Percentiles rank a stretch among this genome's conserved stretches.
phyloP scores from a whole-genome alignment of 2,888 invertebrate genomes.

The Acrobasis suavella region DNA sequence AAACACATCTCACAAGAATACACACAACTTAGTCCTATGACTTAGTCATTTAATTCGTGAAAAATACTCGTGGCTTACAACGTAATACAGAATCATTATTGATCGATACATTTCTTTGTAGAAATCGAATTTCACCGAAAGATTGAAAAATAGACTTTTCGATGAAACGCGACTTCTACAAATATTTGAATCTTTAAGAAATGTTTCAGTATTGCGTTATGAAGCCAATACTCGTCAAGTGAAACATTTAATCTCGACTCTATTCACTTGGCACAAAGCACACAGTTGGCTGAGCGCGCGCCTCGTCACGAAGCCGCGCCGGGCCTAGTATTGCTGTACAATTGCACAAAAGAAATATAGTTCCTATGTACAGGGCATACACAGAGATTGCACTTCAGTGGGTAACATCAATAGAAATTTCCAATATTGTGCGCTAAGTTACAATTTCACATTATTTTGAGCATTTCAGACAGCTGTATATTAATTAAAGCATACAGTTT shows the following conservation, averaged over 20 bases:
- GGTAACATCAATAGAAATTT: constrained; percentile 68
- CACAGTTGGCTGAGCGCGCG: constrained; percentile 29
- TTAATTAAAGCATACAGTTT: constrained; percentile 76
- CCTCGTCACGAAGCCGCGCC: constrained; percentile 37
- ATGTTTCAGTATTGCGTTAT: too few species aligned
- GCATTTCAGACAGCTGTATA: constrained; percentile 78
- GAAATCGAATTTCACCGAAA: too few species aligned
- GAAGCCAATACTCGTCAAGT: constrained; percentile 18
- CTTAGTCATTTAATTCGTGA: constrained; percentile 5
- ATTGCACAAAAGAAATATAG: constrained; percentile 67
- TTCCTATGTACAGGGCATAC: constrained; percentile 72
- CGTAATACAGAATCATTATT: too few species aligned
- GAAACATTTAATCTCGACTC: constrained; percentile 1
- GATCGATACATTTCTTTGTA: too few species aligned
- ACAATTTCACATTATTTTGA: constrained; percentile 78
- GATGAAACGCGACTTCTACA: too few species aligned
- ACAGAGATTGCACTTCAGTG: constrained; percentile 72
- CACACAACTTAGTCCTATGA: constrained; percentile 15
- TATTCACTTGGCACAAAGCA: constrained; percentile 25
- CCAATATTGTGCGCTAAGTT: constrained; percentile 81
- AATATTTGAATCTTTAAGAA: too few species aligned
- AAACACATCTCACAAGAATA: constrained; percentile 19
- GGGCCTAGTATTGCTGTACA: constrained; percentile 64
- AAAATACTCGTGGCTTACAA: too few species aligned
- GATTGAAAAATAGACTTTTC: too few species aligned